Base-by-base conservation (phyloP, 2,797 vertebrate genomes). In the Moxostoma hubbsi region DNA sequence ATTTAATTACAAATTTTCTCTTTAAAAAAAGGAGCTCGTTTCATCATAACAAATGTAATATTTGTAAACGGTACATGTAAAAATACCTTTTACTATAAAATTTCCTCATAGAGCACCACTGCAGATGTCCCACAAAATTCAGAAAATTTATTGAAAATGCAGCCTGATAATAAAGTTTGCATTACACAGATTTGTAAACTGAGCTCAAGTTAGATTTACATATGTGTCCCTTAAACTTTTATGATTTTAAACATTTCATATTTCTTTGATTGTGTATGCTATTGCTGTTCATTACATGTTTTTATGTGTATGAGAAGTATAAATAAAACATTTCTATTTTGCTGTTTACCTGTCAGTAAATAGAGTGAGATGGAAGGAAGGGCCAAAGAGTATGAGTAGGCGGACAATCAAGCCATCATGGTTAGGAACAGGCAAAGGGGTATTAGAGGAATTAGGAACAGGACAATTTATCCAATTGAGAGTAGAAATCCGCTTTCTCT, bases 171-270 rank as follows among this genome's bases (percentile, higher is more conserved):
- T 47, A 54, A 47, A 78, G 36, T 54, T 24, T 24, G 24, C 2
- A 9, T 5, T 57, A 24, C 24, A 2, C 24, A 24, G 18, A 7
- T 24, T 10, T 47, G 15, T 57, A 24, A 58, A 47, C 3, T 12
- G 9, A 68, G 66, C 50, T 58, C 16, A 16, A 16, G 5, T 12
- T 55, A 72, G n/a, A 55, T 80, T 63, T 73, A 24, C 24, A 24
- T 24, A 24, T 24, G 24, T 24, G 24, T 24, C 24, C 15, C 61
- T 24, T 62, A 5, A 63, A 69, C 47, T 75, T 67, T 62, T 9
- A 74, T 54, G 15, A 24, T 3, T 24, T 24, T 24, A 24, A 24
- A 24, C 2, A 24, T 24, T 24, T 24, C 24, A 24, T 24, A 24
- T 2, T 24, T 24, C 24, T 24, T 24, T 24, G 24, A 24, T 24